Base-by-base conservation (phyloP, 2,113 vertebrate genomes). In the Eonycteris spelaea region DNA sequence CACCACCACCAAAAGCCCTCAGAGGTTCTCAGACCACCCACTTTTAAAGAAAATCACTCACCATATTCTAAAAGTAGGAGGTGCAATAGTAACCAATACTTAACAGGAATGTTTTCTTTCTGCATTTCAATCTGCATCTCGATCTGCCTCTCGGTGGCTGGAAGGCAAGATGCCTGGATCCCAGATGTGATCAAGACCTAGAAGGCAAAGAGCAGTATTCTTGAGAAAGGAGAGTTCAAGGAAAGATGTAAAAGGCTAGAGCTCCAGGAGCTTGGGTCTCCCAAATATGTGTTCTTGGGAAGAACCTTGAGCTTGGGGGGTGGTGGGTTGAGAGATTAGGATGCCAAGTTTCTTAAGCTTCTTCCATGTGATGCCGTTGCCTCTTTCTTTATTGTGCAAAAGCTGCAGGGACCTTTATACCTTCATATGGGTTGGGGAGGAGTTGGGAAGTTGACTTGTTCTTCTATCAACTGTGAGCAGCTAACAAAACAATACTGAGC, bases 11-110 rank as follows among this genome's bases (percentile, higher is more conserved):
- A 26, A 7, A 43, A 35, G 13, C 15, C 74, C 74, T 74, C n/a
- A 75, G 43, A 71, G 2, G 38, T 51, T 67, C 71, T 88, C n/a
- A 43, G 57, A 71, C 22, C 11, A 77, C 35, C 71, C 24, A 15
- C 5, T 33, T 73, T 63, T 35, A 82, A 55, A 73, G 71, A 65
- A 71, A 86, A 67, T 38, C 38, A 97, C 97, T 97, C 35, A 97
- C 96, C 95, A 7, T 11, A 1, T 77, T 33, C 57, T 67, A 83
- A 88, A 45, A 94, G 88, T 68, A 97, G 88, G 75, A 97, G 70
- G 7, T 53, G 35, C 33, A 88, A 9, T 1, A 96, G 77, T 13
- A 97, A 24, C 82, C 93, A 91, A 8, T 3, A 65, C 3, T 1
- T 21, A 57, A 78, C n/a, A 28, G 33, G 1, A 70, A 22, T 2